phyloP scores from a whole-genome alignment of 2,888 invertebrate species.

The Oxyteleia sp. region DNA sequence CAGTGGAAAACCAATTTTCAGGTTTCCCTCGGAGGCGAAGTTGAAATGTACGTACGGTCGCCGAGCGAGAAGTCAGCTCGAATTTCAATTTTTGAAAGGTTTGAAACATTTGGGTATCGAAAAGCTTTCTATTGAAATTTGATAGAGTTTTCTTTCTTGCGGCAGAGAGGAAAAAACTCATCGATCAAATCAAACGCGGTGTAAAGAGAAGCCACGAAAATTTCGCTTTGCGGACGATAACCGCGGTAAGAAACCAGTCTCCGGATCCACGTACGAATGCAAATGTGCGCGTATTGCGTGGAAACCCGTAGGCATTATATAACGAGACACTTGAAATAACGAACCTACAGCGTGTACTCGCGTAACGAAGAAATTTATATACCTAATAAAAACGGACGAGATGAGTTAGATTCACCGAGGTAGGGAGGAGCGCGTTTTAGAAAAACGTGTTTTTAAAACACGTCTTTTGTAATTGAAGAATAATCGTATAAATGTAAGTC shows the following conservation, averaged over 20 bases:
- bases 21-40: background rate
- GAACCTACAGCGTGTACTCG: slow-evolving; percentile 54
- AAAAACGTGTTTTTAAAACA: slow-evolving; percentile 52
- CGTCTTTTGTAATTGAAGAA: slow-evolving; percentile 45
- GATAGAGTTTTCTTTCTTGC: slow-evolving; percentile 20
- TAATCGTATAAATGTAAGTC: slow-evolving; percentile 41
- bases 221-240: slow-evolving; percentile 39
- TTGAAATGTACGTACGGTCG: slow-evolving; percentile 1
- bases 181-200: slow-evolving; percentile 44
- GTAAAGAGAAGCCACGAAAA: slow-evolving; percentile 34
- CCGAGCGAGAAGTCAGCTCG: slow-evolving; percentile 13
- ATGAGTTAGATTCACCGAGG: slow-evolving; percentile 16
- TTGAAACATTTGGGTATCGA: slow-evolving; percentile 23
- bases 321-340: slow-evolving; percentile 72
- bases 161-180: too few species aligned
- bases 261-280: slow-evolving; percentile 35
- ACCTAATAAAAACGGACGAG: slow-evolving; percentile 56
- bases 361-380: slow-evolving; percentile 56
- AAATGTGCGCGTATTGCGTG: slow-evolving; percentile 47
- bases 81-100: slow-evolving; percentile 32
- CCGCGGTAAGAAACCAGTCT: slow-evolving; percentile 47
- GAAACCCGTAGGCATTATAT: slow-evolving; percentile 66
- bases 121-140: slow-evolving; percentile 39
- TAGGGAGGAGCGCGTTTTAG: slow-evolving; percentile 12
- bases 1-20: slow-evolving; percentile 3